phyloP scores from a whole-genome alignment of 2,888 invertebrate genomes.

The Vandiemenella viatica region DNA sequence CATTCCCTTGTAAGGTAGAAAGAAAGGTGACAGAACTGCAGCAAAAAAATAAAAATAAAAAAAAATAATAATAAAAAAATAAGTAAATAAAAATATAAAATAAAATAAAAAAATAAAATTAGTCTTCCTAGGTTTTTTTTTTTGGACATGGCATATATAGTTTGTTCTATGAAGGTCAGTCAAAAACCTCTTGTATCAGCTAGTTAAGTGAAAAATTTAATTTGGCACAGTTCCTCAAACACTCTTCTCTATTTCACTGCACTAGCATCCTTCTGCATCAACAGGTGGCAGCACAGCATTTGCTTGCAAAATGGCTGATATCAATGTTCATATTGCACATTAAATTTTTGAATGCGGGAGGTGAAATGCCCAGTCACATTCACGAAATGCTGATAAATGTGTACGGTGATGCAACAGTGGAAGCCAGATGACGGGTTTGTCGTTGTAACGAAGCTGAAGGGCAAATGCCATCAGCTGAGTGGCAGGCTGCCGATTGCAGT shows the following conservation, averaged over 20 bases:
- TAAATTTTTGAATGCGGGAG: conserved; percentile 2
- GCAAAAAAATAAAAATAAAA: no score
- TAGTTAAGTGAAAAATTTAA: no score
- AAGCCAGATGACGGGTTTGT: not conserved
- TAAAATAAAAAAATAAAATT: no score
- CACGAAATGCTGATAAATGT: conserved; percentile 2
- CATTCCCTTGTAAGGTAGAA: no score
- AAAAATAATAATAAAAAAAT: no score
- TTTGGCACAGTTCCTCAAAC: not conserved
- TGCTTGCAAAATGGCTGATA: not conserved
- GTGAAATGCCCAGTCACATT: conserved; percentile 1
- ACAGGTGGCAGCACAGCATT: not conserved
- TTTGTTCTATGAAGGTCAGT: no score
- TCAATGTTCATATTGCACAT: not conserved
- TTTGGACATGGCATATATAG: no score
- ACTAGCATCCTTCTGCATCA: not conserved
- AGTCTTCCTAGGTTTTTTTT: no score
- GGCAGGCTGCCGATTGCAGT: not conserved
- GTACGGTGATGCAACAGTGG: not conserved
- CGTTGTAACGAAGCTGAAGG: conserved; percentile 2
- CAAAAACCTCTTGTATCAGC: no score
- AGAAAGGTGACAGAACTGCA: no score
- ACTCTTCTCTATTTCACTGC: not conserved
- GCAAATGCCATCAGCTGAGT: not conserved
- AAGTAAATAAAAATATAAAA: no score